Percentiles rank a stretch among this genome's conserved stretches.
Evolutionary conservation across 2,888 invertebrate genomes (phyloP).

Genomic region (Tetragonisca angustula): DNA sequence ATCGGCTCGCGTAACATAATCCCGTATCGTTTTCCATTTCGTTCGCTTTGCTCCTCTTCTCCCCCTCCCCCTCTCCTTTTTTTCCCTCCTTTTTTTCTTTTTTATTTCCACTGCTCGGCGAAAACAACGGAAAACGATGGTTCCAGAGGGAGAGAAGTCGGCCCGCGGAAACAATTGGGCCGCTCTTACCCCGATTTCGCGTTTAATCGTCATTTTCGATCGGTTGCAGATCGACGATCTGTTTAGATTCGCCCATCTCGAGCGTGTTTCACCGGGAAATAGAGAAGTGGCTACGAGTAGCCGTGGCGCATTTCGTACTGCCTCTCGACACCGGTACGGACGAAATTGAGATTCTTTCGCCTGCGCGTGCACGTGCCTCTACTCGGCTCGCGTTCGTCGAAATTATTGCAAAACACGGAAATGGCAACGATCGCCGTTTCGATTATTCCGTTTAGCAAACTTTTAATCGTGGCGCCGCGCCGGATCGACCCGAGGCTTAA

Average conservation of each 20-base stretch:
- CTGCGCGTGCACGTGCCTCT: neutral
- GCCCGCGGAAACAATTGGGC: slow-evolving; percentile 48
- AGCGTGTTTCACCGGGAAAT: slow-evolving; percentile 30
- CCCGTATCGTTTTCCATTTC: slow-evolving; percentile 55
- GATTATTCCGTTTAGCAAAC: neutral
- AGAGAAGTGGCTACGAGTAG: slow-evolving; percentile 29
- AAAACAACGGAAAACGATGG: slow-evolving; percentile 10
- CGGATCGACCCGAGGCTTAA: neutral
- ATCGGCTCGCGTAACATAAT: slow-evolving; percentile 53
- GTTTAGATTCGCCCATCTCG: slow-evolving; percentile 47
- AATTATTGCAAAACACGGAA: slow-evolving; percentile 6
- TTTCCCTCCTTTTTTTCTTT: neutral
- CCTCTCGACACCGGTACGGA: slow-evolving; percentile 48
- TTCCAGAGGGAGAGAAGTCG: neutral
- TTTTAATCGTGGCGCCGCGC: neutral
- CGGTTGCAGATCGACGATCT: slow-evolving; percentile 55
- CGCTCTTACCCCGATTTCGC: slow-evolving; percentile 52
- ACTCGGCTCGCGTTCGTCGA: neutral
- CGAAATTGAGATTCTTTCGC: slow-evolving; percentile 42
- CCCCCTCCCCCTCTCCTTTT: no score
- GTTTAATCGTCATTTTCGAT: slow-evolving; percentile 66
- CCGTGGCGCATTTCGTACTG: slow-evolving; percentile 42
- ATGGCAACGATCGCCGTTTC: neutral
- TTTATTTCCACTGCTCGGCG: slow-evolving; percentile 35
- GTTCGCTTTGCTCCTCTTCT: neutral